These are phyloP conservation scores for Trachelus troglodyta DNA, from an alignment of 2,888 invertebrate genomes.

Conservation along the genomic window DNA sequence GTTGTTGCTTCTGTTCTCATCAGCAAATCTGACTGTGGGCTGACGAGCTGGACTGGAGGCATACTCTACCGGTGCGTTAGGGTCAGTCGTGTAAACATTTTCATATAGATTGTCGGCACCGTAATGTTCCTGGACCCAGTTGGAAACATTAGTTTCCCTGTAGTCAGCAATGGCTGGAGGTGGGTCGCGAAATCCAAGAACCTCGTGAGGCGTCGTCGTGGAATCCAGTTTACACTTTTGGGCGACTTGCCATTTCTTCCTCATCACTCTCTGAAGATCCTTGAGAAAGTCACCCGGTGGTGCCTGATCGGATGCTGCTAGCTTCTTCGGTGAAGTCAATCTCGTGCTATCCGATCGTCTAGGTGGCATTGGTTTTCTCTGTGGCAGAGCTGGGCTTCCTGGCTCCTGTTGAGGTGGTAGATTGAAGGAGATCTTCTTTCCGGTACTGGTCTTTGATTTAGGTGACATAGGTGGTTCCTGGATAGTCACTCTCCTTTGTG, in stretches of 20 bases:
- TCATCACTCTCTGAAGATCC: conserved; percentile 91
- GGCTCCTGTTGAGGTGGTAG: conserved; percentile 68
- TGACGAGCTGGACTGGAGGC: conserved; percentile 59
- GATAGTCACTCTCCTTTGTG: conserved; percentile 73
- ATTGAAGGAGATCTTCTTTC: conserved; percentile 76
- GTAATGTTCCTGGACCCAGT: conserved; percentile 92
- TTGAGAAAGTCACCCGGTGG: conserved; percentile 87
- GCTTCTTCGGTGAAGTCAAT: conserved; percentile 76
- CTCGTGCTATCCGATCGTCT: conserved; percentile 78
- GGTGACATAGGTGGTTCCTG: conserved; percentile 71
- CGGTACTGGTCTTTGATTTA: conserved; percentile 66
- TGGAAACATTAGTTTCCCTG: conserved; percentile 86
- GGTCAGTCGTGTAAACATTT: conserved; percentile 73
- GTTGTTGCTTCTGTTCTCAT: conserved; percentile 61
- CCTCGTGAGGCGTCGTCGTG: conserved; percentile 90
- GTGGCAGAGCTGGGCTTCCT: conserved; percentile 72
- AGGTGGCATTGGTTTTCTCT: conserved; percentile 78
- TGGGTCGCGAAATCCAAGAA: conserved; percentile 88
- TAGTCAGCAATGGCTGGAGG: conserved; percentile 77
- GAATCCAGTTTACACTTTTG: conserved; percentile 91
- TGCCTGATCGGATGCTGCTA: conserved; percentile 78
- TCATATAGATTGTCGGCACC: conserved; percentile 81
- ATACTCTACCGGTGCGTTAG: conserved; percentile 67
- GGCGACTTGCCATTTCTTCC: conserved; percentile 93
- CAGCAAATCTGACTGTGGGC: conserved; percentile 51